Evolutionary conservation across 2,888 invertebrate genomes (phyloP).

Genomic region (Troides oblongomaculatus): DNA sequence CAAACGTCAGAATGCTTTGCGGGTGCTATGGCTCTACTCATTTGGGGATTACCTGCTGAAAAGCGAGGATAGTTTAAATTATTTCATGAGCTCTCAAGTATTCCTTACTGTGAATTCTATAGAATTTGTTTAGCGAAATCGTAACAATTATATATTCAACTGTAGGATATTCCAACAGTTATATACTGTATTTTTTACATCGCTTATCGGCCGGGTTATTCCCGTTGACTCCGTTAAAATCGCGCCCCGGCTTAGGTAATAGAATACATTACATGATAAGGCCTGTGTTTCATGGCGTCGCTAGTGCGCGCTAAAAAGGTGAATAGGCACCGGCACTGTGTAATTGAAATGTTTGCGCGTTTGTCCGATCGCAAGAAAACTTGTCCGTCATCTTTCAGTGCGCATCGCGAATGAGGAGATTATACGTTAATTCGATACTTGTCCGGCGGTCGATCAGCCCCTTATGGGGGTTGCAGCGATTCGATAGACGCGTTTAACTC

Average conservation of each 20-base stretch:
- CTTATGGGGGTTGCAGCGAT: background rate
- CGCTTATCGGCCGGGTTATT: background rate
- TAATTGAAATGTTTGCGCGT: conserved; percentile 21
- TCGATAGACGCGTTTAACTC: background rate
- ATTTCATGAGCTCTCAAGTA: too few species aligned
- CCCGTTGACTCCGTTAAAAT: background rate
- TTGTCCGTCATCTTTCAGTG: conserved; percentile 3
- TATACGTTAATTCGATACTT: conserved; percentile 8
- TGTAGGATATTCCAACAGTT: too few species aligned
- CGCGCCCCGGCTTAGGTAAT: conserved; percentile 13
- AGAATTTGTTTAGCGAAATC: too few species aligned
- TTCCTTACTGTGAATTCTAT: too few species aligned
- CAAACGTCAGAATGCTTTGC: too few species aligned
- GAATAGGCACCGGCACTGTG: conserved; percentile 11
- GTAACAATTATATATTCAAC: too few species aligned
- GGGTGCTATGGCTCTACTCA: too few species aligned
- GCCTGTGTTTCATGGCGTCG: conserved; percentile 22
- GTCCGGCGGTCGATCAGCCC: background rate
- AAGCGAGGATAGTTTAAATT: too few species aligned
- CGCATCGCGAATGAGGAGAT: conserved; percentile 3
- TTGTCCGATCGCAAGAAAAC: conserved; percentile 5
- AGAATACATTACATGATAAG: conserved; percentile 20
- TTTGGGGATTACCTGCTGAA: too few species aligned
- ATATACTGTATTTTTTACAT: too few species aligned
- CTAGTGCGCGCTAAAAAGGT: conserved; percentile 8